Evolutionary conservation across 2,113 vertebrate genomes (phyloP), one percentile per base, ranked within the genome.

Genomic region (Petrocephalus zakoni): DNA sequence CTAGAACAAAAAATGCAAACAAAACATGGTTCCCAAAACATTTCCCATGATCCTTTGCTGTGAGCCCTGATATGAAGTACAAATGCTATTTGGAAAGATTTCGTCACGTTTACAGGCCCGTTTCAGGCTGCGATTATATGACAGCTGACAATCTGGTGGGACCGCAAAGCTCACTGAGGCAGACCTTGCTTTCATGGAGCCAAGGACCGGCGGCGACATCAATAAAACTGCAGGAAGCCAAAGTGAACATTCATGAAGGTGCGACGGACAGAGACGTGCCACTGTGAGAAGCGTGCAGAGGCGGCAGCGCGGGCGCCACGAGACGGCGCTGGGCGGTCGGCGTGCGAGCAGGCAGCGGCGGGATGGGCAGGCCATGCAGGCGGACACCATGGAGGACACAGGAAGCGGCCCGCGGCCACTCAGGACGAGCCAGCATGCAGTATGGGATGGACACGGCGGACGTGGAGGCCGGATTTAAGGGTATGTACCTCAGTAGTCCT

Each of bases 401-500:
- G 46, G 53, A 86, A 75, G n/a, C 29, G 51, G 52, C 83, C 13
- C 91, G n/a, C 10, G 47, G 52, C 64, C 2, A 17, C 29, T n/a
- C 17, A 55, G 56, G 91, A 90, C 89, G 34, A 21, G 34, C 81
- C 22, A 89, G 21, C 86, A 93, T 91, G 90, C 92, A 91, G 88
- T 0, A 88, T 90, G 89, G 75, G 55, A 88, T 90, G 90, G 11
- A 89, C 64, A 87, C 86, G 84, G 61, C 22, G n/a, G n/a, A 90
- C 78, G 83, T 89, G 87, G 91, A 52, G 90, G 86, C 89, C 82
- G 87, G 89, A 91, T 90, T 90, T 89, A 86, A 86, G 91, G 87
- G 92, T 90, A 89, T 94, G 94, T 99, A 99, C 98, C 98, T 99
- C 98, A 68, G 98, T 99, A 91, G 98, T 99, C 96, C 98, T 99